Evolutionary conservation across 1,140 invertebrate genomes (phyloP), one percentile per base, ranked within the genome.

Genomic region (Scaptomyza hsui): DNA sequence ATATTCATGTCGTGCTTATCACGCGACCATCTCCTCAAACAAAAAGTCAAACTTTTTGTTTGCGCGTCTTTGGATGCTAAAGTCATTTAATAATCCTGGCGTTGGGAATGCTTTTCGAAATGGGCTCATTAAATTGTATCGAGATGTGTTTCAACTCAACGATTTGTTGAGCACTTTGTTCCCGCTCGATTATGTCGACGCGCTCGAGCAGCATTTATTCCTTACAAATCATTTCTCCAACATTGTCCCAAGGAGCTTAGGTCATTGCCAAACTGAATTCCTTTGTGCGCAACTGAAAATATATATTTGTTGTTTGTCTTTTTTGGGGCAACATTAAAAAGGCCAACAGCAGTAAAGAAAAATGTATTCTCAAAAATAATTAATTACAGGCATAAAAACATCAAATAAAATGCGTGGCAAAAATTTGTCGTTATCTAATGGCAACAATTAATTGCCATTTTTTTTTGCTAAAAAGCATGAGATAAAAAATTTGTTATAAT

Each of bases 91-190:
- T 69, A 60, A 44, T 21, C 21, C 19, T 55, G 24, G 19, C 35
- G 13, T 65, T 48, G 55, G 35, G 24, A 41, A 73, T 72, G 57
- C 19, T 42, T 57, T 80, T 67, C 63, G 55, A 68, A 74, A 80
- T 77, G 56, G 41, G 7, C 81, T 68, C 85, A 86, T 85, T 85
- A 86, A 81, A 77, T 53, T 74, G 65, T 47, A 42, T 85, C 70
- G 41, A 64, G 76, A 76, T 85, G 79, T 85, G 44, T 75, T 72
- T 83, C 49, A 24, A 42, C 52, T 68, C 72, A 75, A 70, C 79
- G 56, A 68, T 62, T 69, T 51, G 59, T 26, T 55, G 49, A 63
- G 41, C 59, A 69, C 32, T 69, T 69, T 69, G 41, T 55, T 69
- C 19, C 26, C 56, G 47, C 19, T 68, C 64, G 64, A 68, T 68